Conservation (phyloP, 2,113 vertebrate genomes). For the Dasypus novemcinctus region DNA sequence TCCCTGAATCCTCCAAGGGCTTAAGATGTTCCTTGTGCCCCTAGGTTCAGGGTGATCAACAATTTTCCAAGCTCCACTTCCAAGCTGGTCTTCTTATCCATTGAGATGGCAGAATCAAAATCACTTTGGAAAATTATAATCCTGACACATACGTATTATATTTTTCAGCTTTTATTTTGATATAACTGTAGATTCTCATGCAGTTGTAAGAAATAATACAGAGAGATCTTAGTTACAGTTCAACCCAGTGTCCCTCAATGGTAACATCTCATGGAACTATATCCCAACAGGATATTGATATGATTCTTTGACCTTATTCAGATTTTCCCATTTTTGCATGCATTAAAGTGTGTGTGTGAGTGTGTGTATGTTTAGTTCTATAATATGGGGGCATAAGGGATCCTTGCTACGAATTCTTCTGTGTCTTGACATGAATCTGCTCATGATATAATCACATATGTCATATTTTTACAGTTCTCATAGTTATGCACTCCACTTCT, state of each 20-base stretch:
- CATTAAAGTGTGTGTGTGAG: not conserved
- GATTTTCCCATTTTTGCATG: not conserved
- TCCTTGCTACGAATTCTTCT: not conserved
- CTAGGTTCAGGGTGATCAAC: accelerated
- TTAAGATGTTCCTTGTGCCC: accelerated
- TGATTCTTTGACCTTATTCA: too few relatives aligned
- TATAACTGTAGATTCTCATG: not conserved
- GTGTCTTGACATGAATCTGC: not conserved
- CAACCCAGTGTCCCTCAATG: accelerated
- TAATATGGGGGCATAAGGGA: not conserved
- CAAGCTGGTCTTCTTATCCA: not conserved
- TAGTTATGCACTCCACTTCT: too few relatives aligned
- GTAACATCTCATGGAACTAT: accelerated
- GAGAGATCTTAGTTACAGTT: not conserved
- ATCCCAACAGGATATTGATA: too few relatives aligned
- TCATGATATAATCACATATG: not conserved
- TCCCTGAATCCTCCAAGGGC: accelerated
- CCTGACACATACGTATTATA: not conserved
- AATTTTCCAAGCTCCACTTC: accelerated
- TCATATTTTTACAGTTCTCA: not conserved
- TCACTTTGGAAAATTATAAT: not conserved
- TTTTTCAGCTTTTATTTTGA: not conserved
- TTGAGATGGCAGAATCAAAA: not conserved
- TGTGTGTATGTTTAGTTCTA: not conserved
- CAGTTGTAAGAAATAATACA: too few relatives aligned